Conservation (phyloP, 2,113 vertebrate genomes). For the Ptilorrhoa leucosticta region DNA sequence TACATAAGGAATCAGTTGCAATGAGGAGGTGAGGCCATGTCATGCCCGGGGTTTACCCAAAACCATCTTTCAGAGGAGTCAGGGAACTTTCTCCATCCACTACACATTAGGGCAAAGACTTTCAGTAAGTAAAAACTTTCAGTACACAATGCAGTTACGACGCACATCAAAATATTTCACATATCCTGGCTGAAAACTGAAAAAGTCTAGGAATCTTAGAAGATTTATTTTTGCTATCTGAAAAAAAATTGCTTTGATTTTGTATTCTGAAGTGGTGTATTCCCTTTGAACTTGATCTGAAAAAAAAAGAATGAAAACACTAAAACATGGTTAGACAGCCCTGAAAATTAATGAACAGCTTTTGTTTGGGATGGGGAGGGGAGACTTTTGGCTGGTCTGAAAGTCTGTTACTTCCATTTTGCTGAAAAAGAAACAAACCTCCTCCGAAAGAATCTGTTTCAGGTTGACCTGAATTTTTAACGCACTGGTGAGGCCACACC, state of each 20-base stretch:
- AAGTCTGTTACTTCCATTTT: not conserved
- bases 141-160: not conserved
- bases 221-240: not conserved
- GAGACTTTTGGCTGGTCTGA: not conserved
- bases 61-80: not conserved
- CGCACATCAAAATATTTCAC: not conserved
- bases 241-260: not conserved
- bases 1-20: not conserved
- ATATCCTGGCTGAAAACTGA: not conserved
- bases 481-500: not conserved
- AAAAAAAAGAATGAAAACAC: not conserved
- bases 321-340: not conserved
- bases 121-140: not conserved
- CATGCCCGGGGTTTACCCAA: not conserved
- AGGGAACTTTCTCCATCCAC: not conserved
- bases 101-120: not conserved
- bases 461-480: not conserved
- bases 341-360: not conserved
- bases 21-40: not conserved
- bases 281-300: constrained; percentile 38
- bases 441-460: not conserved
- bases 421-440: not conserved
- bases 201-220: not conserved
- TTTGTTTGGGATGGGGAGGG: not conserved
- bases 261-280: not conserved